These are phyloP conservation scores for Diarsia brunnea DNA, from an alignment of 2,888 invertebrate species.

Conservation along the genomic window DNA sequence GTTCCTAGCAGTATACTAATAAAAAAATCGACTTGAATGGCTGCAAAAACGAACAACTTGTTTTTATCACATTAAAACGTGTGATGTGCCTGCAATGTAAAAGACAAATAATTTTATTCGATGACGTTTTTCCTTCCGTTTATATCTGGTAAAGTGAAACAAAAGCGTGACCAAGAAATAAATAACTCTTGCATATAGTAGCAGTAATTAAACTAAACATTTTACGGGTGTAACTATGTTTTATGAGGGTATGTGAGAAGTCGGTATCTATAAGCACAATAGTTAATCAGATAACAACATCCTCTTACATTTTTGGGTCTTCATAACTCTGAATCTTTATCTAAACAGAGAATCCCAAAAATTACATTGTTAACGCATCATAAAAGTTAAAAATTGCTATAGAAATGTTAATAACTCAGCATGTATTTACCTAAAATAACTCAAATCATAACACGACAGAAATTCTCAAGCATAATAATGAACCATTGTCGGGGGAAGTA, in stretches of 20 bases:
- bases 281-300: neutral
- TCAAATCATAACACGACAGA: conserved; percentile 18
- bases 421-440: conserved; percentile 20
- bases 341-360: neutral
- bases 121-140: neutral
- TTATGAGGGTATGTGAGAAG: too few relatives aligned
- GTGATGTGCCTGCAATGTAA: neutral
- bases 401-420: conserved; percentile 22
- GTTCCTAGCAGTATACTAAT: neutral
- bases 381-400: neutral
- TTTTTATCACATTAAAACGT: neutral
- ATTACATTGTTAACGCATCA: neutral
- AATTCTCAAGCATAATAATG: conserved; percentile 42
- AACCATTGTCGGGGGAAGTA: conserved; percentile 49
- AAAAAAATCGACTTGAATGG: neutral
- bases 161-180: neutral
- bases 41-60: neutral
- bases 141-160: neutral
- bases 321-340: neutral
- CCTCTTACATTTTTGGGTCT: neutral
- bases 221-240: neutral
- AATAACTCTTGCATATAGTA: neutral
- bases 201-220: neutral
- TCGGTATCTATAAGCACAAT: neutral
- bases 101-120: neutral